A percentile compares a stretch with the other conserved stretches of the same genome.
These are phyloP conservation scores for Cecidostiba fungosa DNA, from an alignment of 2,888 invertebrate species.

Conservation along the genomic window DNA sequence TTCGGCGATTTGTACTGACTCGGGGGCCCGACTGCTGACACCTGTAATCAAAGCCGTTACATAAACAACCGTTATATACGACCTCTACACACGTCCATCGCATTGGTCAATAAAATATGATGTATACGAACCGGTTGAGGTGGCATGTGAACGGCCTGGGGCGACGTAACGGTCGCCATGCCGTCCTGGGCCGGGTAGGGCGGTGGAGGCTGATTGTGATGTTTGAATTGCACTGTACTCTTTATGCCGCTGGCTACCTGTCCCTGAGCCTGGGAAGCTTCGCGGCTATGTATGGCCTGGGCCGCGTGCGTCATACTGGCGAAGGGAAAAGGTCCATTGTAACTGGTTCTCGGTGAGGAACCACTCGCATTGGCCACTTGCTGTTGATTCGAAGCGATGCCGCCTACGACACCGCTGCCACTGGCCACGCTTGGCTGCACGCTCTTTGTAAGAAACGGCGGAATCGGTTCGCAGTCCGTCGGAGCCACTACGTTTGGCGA, in stretches of 20 bases:
- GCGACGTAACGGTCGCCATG: constrained; percentile 76
- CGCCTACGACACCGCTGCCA: constrained; percentile 72
- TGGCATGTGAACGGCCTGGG: constrained; percentile 71
- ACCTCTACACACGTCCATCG: not conserved
- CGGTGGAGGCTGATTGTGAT: constrained; percentile 79
- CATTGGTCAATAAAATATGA: not conserved
- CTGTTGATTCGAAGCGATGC: constrained; percentile 68
- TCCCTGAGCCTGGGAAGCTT: constrained; percentile 73
- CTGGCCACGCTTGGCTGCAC: constrained; percentile 72
- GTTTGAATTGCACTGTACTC: constrained; percentile 74
- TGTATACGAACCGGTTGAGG: constrained; percentile 50
- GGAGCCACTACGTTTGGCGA: constrained; percentile 95
- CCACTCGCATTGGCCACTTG: constrained; percentile 77
- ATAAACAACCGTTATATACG: not conserved
- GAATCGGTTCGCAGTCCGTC: constrained; percentile 86
- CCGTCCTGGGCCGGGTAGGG: constrained; percentile 80
- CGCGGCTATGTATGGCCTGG: constrained; percentile 91
- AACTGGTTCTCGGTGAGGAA: constrained; percentile 78
- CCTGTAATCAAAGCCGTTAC: constrained; percentile 61
- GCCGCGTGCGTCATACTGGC: constrained; percentile 94
- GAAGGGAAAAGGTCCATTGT: constrained; percentile 89
- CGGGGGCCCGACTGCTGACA: constrained; percentile 73
- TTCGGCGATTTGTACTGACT: constrained; percentile 74
- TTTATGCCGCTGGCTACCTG: constrained; percentile 57
- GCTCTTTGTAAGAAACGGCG: constrained; percentile 76